phyloP scores from a whole-genome alignment of 2,888 invertebrate species.

The Nasonia oneida region DNA sequence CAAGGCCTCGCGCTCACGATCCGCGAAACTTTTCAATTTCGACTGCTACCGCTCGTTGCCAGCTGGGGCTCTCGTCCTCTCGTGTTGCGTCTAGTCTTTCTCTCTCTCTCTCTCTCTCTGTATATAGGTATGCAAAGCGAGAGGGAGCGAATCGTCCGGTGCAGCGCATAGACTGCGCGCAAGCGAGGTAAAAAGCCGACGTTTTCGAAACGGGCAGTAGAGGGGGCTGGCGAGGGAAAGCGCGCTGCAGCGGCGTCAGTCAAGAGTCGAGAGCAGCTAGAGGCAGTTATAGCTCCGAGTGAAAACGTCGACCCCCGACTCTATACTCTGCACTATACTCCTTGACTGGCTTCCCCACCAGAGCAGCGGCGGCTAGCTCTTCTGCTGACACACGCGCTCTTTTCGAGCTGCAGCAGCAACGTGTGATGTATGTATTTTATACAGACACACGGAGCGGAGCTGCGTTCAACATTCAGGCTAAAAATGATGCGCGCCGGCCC shows the following conservation, averaged over 20 bases:
- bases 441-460: neutral
- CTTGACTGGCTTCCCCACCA: constrained; percentile 50
- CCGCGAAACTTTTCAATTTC: constrained; percentile 8
- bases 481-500: constrained; percentile 72
- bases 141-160: constrained; percentile 5
- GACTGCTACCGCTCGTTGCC: neutral
- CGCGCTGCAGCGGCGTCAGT: constrained; percentile 64
- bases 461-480: constrained; percentile 68
- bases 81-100: neutral
- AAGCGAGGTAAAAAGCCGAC: constrained; percentile 51
- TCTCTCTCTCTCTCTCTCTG: neutral
- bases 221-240: constrained; percentile 70
- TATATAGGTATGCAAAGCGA: constrained; percentile 12
- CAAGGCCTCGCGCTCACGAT: neutral
- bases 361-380: neutral
- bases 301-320: constrained; percentile 60
- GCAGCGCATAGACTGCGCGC: neutral
- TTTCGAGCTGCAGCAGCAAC: neutral
- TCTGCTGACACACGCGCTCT: constrained; percentile 22
- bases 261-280: constrained; percentile 42
- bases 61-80: neutral
- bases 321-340: constrained; percentile 3
- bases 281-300: constrained; percentile 52
- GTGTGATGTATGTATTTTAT: neutral
- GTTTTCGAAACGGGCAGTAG: constrained; percentile 71